Evolutionary conservation across 35 echinoderm and acorn worm genomes (phyloP).

Genomic region (Heliocidaris erythrogramma): DNA sequence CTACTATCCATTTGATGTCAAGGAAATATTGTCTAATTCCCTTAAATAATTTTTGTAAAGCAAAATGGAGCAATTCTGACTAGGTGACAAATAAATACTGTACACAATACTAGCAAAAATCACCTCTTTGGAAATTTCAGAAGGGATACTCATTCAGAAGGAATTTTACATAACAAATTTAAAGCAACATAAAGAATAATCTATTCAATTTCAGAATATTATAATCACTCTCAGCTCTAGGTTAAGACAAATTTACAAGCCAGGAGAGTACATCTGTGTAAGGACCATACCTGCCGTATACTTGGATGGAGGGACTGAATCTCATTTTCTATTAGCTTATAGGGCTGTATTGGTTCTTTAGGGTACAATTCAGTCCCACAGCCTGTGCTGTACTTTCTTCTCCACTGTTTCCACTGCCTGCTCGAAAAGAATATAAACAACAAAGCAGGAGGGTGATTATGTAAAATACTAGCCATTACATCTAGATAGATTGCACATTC

Average conservation of each 20-base stretch:
- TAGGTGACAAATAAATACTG: neutral
- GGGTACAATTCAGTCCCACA: neutral
- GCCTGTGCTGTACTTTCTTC: neutral
- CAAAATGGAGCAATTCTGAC: neutral
- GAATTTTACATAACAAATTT: too few species aligned
- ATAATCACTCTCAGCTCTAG: neutral
- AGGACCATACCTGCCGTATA: conserved; percentile 31
- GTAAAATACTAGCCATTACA: neutral
- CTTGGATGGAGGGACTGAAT: conserved; percentile 28
- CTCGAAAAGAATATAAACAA: neutral
- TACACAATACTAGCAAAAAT: too few species aligned
- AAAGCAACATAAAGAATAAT: neutral
- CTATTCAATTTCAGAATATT: neutral
- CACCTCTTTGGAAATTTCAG: too few species aligned
- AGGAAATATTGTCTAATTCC: too few species aligned
- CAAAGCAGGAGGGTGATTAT: neutral
- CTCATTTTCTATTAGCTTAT: conserved; percentile 23
- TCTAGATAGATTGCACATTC: neutral
- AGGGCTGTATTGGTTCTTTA: conserved; percentile 22
- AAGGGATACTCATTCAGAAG: too few species aligned
- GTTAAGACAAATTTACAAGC: neutral
- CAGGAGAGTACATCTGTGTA: neutral
- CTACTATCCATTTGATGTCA: too few species aligned
- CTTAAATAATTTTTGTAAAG: neutral
- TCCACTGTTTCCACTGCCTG: neutral